phyloP scores from a whole-genome alignment of 92 coral and sea anemone genomes.

The Scolanthus callimorphus region DNA sequence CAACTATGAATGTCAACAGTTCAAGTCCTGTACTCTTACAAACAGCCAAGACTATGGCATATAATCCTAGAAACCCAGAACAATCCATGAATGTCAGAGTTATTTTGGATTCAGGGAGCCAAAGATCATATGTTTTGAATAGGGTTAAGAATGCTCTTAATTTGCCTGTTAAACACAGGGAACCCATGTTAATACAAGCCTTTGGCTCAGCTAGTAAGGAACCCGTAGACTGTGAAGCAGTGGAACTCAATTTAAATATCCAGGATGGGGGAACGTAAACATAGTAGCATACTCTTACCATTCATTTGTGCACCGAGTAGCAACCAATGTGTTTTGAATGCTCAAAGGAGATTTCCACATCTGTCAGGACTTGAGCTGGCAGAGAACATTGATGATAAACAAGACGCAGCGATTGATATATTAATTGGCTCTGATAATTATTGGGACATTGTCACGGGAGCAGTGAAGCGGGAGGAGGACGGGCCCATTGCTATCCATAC shows the following conservation, averaged over 20 bases:
- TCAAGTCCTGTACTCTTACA: background rate
- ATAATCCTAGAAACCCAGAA: background rate
- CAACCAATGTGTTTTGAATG: too few species aligned
- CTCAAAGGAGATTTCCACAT: too few species aligned
- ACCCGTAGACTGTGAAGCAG: constrained; percentile 27
- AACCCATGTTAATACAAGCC: constrained; percentile 36
- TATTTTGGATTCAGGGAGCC: constrained; percentile 41
- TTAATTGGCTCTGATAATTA: constrained; percentile 28
- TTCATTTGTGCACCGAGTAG: too few species aligned
- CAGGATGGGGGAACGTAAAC: too few species aligned
- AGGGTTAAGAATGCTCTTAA: constrained; percentile 12
- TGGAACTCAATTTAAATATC: constrained; percentile 16
- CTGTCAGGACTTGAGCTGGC: too few species aligned
- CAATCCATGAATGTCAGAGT: background rate
- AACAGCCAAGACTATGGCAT: background rate
- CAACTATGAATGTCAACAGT: background rate
- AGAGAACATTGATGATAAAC: too few species aligned
- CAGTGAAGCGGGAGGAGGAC: constrained; percentile 42
- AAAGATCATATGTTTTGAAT: constrained; percentile 19
- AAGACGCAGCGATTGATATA: background rate
- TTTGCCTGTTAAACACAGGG: constrained; percentile 7
- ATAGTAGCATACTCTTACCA: too few species aligned
- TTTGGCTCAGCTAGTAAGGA: constrained; percentile 19
- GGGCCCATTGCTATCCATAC: constrained; percentile 50
- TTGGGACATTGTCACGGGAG: constrained; percentile 37